Evolutionary conservation across 2,113 vertebrate genomes (phyloP).

Genomic region (Eolophus roseicapilla): DNA sequence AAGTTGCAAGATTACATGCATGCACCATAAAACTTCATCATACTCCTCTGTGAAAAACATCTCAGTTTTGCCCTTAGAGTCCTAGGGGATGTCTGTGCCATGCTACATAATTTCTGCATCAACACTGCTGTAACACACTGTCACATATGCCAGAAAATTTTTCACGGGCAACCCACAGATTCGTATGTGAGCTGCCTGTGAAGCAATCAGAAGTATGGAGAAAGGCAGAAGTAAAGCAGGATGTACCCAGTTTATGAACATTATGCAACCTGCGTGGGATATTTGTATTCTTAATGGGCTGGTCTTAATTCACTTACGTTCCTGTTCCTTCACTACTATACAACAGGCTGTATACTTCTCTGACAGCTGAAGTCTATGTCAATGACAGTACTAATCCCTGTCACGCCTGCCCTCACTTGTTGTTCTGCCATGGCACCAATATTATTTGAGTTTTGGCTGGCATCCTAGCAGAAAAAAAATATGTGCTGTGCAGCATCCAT

Average conservation of each 20-base stretch:
- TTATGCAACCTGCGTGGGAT: not conserved
- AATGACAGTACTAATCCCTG: not conserved
- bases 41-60: not conserved
- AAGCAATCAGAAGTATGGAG: not conserved
- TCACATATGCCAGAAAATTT: not conserved
- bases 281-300: not conserved
- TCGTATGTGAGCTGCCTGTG: not conserved
- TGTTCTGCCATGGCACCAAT: not conserved
- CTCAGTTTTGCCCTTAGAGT: not conserved
- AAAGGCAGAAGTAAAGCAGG: not conserved
- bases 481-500: not conserved
- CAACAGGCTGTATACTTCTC: not conserved
- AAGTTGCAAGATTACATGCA: not conserved
- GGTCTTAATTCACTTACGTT: not conserved
- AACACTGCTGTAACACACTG: not conserved
- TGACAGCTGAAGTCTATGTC: not conserved
- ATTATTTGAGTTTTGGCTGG: not conserved
- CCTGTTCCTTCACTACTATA: not conserved
- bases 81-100: not conserved
- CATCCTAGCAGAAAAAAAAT: not conserved
- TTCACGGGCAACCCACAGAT: not conserved
- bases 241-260: not conserved
- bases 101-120: not conserved
- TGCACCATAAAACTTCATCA: not conserved
- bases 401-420: accelerated